A percentile compares a stretch with the other conserved stretches of the same genome.
phyloP scores from a whole-genome alignment of 1,140 invertebrate genomes.

The Ephestia elutella region DNA sequence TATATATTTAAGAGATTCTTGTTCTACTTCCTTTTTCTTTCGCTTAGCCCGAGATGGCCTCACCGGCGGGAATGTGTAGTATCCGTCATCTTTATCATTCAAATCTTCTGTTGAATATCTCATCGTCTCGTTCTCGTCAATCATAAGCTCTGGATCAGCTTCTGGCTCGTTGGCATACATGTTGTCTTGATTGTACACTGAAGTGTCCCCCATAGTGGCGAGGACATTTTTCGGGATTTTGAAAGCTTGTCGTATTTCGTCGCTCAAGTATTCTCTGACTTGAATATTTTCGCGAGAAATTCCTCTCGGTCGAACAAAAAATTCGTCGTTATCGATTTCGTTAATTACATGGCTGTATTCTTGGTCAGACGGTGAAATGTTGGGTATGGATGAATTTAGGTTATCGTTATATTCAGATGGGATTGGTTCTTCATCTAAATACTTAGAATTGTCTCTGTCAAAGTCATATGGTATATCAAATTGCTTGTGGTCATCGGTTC shows the following conservation, averaged over 20 bases:
- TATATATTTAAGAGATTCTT: conserved; percentile 55
- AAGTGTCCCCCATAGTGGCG: conserved; percentile 72
- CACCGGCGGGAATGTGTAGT: conserved; percentile 72
- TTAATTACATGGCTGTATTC: conserved; percentile 79
- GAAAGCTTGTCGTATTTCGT: conserved; percentile 86
- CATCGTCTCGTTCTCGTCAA: conserved; percentile 59
- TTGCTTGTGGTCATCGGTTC: conserved; percentile 35
- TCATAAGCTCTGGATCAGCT: conserved; percentile 50
- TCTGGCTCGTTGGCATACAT: conserved; percentile 56
- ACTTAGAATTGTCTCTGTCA: conserved; percentile 51
- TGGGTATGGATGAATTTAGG: conserved; percentile 32
- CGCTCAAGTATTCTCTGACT: conserved; percentile 82
- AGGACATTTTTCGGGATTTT: conserved; percentile 79
- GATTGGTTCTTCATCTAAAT: conserved; percentile 40
- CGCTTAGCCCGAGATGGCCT: conserved; percentile 67
- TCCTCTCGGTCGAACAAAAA: conserved; percentile 85
- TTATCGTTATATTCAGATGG: conserved; percentile 26
- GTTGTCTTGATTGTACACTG: conserved; percentile 48
- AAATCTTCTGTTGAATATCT: conserved; percentile 58
- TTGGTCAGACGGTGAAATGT: conserved; percentile 56
- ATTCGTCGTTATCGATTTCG: conserved; percentile 90
- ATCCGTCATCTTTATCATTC: conserved; percentile 70
- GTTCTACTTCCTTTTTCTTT: conserved; percentile 64
- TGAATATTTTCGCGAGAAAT: conserved; percentile 88
- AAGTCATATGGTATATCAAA: conserved; percentile 60